Base-by-base conservation (phyloP, 2,888 invertebrate genomes). In the Alviniconcha strummeri region DNA sequence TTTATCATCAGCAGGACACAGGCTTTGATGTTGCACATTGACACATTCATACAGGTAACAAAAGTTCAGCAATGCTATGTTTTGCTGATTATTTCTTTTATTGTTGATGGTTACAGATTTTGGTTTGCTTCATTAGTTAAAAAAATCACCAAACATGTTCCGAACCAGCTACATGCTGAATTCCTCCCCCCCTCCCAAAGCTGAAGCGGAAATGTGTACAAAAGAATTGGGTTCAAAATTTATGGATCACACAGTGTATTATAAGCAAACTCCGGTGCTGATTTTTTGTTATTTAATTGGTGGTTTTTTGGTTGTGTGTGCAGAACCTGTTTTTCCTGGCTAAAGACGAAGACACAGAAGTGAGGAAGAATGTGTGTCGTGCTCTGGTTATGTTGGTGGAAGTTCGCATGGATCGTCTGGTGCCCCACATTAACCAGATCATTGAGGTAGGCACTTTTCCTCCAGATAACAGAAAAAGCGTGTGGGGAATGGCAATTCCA, bases 331-430 rank as follows among this genome's bases (percentile, higher is more conserved):
- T 99, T 94, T 97, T 97, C 93, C 95, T 99, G 91, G 98, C 99
- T 60, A 96, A 96, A 84, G 99, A 99, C 94, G 97, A 98, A 90
- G 99, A 99, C 94, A 96, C 98, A 55, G 99, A 99, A 95, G 99
- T 99, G 5, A 96, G 98, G 87, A 99, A 98, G 95, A 98, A 99
- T 95, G 98, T 99, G 71, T 99, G 99, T 94, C 96, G 98, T 93
- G 99, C 99, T 56, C 94, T 99, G 86, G 99, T 99, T 6, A 97
- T 99, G 96, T 94, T 99, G 84, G 95, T 99, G 84, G 99, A 99
- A 95, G 98, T 99, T 55, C 95, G 98, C 90, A 96, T 99, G 95
- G 99, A 99, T 93, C 95, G 98, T 90, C 95, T 99, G 80, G 96
- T 60, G 60, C 36, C 36, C 36, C 36, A 36, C 36, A 36, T 36